Percentiles rank a stretch among this genome's conserved stretches.
phyloP scores from a whole-genome alignment of 2,888 invertebrate genomes.

The Tipula vernalis region DNA sequence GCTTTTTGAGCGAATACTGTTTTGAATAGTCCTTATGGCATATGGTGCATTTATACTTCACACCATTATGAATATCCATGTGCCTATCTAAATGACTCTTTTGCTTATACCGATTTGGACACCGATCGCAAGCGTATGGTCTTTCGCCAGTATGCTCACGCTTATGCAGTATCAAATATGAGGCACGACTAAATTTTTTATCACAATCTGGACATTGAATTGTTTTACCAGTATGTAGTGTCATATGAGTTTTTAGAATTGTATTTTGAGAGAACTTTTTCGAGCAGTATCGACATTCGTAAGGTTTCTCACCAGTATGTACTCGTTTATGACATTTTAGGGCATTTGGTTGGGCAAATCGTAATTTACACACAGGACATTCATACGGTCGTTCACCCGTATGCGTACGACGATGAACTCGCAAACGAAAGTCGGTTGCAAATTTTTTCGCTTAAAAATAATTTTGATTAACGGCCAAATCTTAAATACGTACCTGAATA shows the following conservation, averaged over 20 bases:
- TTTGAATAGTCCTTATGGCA: constrained; percentile 18
- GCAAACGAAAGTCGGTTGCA: constrained; percentile 25
- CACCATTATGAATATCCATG: constrained; percentile 25
- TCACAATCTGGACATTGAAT: constrained; percentile 27
- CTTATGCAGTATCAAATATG: constrained; percentile 25
- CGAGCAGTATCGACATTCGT: constrained; percentile 25
- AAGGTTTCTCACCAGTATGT: constrained; percentile 27
- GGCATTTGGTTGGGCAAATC: constrained; percentile 25
- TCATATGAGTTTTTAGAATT: constrained; percentile 28
- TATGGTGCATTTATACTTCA: constrained; percentile 17
- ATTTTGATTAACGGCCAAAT: no score
- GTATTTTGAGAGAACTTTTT: constrained; percentile 28
- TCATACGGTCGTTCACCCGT: constrained; percentile 26
- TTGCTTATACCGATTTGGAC: constrained; percentile 27
- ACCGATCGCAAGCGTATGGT: constrained; percentile 24
- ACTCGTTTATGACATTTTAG: constrained; percentile 26
- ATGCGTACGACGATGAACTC: constrained; percentile 25
- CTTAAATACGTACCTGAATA: background rate
- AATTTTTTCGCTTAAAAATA: constrained; percentile 24
- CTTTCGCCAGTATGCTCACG: constrained; percentile 27
- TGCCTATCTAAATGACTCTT: constrained; percentile 28
- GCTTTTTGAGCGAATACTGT: constrained; percentile 18
- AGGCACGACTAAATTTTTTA: constrained; percentile 27
- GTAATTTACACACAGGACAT: constrained; percentile 25
- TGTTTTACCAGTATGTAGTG: constrained; percentile 26